Evolutionary conservation across 1,140 invertebrate genomes (phyloP).

Genomic region (Papilio xuthus): DNA sequence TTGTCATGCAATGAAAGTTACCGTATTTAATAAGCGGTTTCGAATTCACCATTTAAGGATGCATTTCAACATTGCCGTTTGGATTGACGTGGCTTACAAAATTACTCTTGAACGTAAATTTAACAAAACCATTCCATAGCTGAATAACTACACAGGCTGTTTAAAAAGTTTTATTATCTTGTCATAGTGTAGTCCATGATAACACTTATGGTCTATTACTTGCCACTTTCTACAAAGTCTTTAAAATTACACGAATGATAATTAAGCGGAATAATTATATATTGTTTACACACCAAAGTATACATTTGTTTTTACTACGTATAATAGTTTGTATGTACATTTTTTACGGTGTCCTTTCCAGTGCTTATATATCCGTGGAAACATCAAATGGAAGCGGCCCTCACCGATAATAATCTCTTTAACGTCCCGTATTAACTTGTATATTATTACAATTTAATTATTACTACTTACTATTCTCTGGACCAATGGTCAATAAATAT

Average conservation of each 20-base stretch:
- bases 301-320: too few relatives aligned
- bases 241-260: too few relatives aligned
- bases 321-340: not conserved
- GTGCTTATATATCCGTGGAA: not conserved
- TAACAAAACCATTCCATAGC: too few relatives aligned
- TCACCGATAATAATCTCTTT: conserved; percentile 23
- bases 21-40: conserved; percentile 12
- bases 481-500: conserved; percentile 55
- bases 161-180: too few relatives aligned
- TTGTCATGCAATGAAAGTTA: conserved; percentile 27
- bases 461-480: conserved; percentile 46
- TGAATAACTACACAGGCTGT: too few relatives aligned
- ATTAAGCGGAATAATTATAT: too few relatives aligned
- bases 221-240: too few relatives aligned
- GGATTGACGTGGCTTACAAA: not conserved
- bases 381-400: not conserved
- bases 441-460: conserved; percentile 52
- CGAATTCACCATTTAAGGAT: conserved; percentile 1
- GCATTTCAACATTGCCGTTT: not conserved
- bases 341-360: conserved; percentile 17
- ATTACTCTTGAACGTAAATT: not conserved
- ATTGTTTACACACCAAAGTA: too few relatives aligned
- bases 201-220: too few relatives aligned
- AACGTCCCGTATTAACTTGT: conserved; percentile 31
- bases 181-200: too few relatives aligned